These are phyloP conservation scores for Philopedon plagiatum DNA, from an alignment of 2,888 invertebrate genomes.

Conservation along the genomic window DNA sequence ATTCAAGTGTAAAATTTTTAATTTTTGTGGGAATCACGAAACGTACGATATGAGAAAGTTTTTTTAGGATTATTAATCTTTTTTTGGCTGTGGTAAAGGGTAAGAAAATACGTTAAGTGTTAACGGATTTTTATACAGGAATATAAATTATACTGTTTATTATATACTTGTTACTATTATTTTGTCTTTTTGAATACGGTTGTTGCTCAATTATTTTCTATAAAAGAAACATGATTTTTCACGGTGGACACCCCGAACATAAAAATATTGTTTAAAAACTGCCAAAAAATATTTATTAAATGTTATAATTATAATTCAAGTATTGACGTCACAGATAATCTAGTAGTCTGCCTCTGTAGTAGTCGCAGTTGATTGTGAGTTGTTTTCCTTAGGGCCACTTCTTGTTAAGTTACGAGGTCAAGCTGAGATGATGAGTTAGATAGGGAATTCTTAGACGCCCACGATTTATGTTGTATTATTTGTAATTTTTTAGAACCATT, in stretches of 20 bases:
- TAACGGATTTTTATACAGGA: not conserved
- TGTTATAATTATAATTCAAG: not conserved
- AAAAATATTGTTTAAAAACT: too few species aligned
- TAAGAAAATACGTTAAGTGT: not conserved
- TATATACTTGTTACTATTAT: not conserved
- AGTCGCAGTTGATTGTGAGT: conserved; percentile 16
- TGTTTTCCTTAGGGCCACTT: conserved; percentile 5
- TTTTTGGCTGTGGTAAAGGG: conserved; percentile 16
- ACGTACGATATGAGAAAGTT: conserved; percentile 28
- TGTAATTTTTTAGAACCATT: too few species aligned
- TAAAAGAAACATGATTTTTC: too few species aligned
- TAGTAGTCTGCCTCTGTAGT: conserved; percentile 15
- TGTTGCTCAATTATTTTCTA: too few species aligned
- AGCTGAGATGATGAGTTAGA: not conserved
- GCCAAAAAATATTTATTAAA: too few species aligned
- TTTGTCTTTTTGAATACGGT: too few species aligned
- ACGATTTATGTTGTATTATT: too few species aligned
- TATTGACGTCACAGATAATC: conserved; percentile 5
- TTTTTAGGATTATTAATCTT: conserved; percentile 31
- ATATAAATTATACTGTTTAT: not conserved
- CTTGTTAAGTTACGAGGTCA: conserved; percentile 1
- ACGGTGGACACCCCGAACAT: too few species aligned
- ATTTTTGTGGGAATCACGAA: conserved; percentile 38
- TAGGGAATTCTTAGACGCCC: not conserved
- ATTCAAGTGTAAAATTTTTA: conserved; percentile 57